These are phyloP conservation scores for Heliconius eleuchia DNA, from an alignment of 1,140 invertebrate species.

Conservation along the genomic window DNA sequence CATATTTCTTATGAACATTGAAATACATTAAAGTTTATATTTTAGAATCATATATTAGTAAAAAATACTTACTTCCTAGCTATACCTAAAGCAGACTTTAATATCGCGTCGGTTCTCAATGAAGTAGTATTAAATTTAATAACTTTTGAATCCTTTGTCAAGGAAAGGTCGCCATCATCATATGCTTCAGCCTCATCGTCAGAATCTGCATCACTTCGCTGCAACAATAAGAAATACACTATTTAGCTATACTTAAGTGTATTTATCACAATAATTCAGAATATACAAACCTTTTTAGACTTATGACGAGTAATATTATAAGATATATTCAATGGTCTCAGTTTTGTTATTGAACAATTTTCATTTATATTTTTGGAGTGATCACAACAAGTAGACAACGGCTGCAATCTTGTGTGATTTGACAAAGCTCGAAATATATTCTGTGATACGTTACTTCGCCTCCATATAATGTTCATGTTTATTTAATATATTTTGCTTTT, in stretches of 20 bases:
- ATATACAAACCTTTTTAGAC: conserved; percentile 41
- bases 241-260: background rate
- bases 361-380: background rate
- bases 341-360: background rate
- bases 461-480: conserved; percentile 39
- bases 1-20: too few relatives aligned
- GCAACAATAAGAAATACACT: conserved; percentile 19
- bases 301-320: conserved; percentile 35
- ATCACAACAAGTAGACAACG: conserved; percentile 9
- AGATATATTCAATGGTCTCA: conserved; percentile 24
- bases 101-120: conserved; percentile 84
- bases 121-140: conserved; percentile 83
- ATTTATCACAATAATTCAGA: background rate
- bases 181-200: conserved; percentile 60
- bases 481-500: background rate
- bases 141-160: conserved; percentile 82
- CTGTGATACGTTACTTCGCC: conserved; percentile 30
- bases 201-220: conserved; percentile 55
- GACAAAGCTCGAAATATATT: conserved; percentile 21
- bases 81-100: conserved; percentile 85
- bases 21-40: too few relatives aligned
- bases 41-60: too few relatives aligned
- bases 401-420: conserved; percentile 18
- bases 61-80: conserved; percentile 81
- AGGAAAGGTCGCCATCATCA: conserved; percentile 57